Evolutionary conservation across 2,888 invertebrate species (phyloP).

Genomic region (Melieria crassipennis): DNA sequence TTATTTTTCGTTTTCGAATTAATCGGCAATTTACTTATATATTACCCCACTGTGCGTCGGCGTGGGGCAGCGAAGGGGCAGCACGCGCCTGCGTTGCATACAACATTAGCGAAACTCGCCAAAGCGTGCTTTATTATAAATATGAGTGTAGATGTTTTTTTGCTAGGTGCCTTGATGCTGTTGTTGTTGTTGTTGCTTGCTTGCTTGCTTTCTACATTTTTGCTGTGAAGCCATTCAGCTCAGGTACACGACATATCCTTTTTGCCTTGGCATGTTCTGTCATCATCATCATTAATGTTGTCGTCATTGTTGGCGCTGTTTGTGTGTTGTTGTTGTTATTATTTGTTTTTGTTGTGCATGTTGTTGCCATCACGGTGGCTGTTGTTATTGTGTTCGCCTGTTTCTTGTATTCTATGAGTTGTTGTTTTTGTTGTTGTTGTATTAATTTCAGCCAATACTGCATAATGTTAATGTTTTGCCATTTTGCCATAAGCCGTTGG

Average conservation of each 20-base stretch:
- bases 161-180: not conserved
- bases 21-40: too few relatives aligned
- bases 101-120: constrained; percentile 41
- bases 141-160: constrained; percentile 26
- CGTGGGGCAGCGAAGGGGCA: too few relatives aligned
- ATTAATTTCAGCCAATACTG: constrained; percentile 40
- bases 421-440: constrained; percentile 29
- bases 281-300: constrained; percentile 34
- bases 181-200: too few relatives aligned
- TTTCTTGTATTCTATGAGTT: not conserved
- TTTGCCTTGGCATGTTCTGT: constrained; percentile 36
- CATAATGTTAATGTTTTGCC: constrained; percentile 38
- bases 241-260: constrained; percentile 20
- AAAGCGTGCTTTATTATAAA: constrained; percentile 45
- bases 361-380: constrained; percentile 23
- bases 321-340: constrained; percentile 36
- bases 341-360: constrained; percentile 31
- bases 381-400: constrained; percentile 5
- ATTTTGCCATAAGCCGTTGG: constrained; percentile 19
- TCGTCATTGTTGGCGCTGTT: constrained; percentile 17
- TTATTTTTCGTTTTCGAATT: too few relatives aligned
- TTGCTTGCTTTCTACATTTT: constrained; percentile 1
- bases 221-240: constrained; percentile 9
- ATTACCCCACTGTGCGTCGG: too few relatives aligned
- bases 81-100: constrained; percentile 23